Base-by-base conservation (phyloP, 2,888 invertebrate species). In the Ligdia adustata region DNA sequence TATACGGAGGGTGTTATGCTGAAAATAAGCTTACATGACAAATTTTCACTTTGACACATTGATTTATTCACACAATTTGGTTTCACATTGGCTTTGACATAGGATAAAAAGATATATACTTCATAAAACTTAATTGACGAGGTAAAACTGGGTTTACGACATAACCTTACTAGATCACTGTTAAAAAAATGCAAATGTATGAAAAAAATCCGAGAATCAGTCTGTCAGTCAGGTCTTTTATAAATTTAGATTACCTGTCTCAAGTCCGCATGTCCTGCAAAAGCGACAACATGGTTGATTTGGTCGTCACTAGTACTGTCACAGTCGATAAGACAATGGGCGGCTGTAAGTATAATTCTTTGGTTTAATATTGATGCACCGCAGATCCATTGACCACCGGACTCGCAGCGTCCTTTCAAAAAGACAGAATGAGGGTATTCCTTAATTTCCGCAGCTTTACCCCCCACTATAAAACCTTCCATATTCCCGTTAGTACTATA, bases 21-120 rank as follows among this genome's bases (percentile, higher is more conserved):
- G 33, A 32, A 41, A 41, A 33, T 20, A 41, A 41, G 33, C 41
- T 40, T 24, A 9, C 13, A 29, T 20, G 18, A n/a, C n/a, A 9
- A 14, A 20, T n/a, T n/a, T n/a, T n/a, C n/a, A n/a, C n/a, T n/a
- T n/a, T n/a, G n/a, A n/a, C n/a, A n/a, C n/a, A n/a, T n/a, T n/a
- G n/a, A n/a, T n/a, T n/a, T n/a, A n/a, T n/a, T n/a, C n/a, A n/a
- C n/a, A n/a, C n/a, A n/a, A n/a, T n/a, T n/a, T n/a, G n/a, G n/a
- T n/a, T n/a, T n/a, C n/a, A n/a, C n/a, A n/a, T n/a, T n/a, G n/a
- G n/a, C n/a, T n/a, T n/a, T n/a, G n/a, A n/a, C n/a, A n/a, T n/a
- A n/a, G n/a, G n/a, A n/a, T n/a, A n/a, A n/a, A n/a, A n/a, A n/a
- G n/a, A n/a, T n/a, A n/a, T n/a, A n/a, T n/a, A n/a, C n/a, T n/a